Percentiles rank a stretch among this genome's conserved stretches.
These are phyloP conservation scores for Pinna nobilis DNA, from an alignment of 1,140 invertebrate genomes.

Conservation along the genomic window DNA sequence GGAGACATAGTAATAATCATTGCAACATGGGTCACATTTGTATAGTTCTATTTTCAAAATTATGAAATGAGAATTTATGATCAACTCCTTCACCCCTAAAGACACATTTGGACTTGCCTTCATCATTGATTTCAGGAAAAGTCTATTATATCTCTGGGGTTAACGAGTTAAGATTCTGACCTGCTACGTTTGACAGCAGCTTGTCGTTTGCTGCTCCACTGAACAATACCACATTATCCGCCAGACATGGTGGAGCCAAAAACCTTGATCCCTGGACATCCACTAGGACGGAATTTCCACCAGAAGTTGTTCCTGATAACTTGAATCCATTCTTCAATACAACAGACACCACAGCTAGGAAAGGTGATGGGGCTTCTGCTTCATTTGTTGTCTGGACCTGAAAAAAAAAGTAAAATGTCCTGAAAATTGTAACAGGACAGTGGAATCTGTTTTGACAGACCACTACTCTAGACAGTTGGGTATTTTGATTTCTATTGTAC, in stretches of 20 bases:
- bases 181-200: conserved; percentile 54
- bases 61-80: not conserved
- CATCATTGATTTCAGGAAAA: not conserved
- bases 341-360: conserved; percentile 38
- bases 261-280: conserved; percentile 51
- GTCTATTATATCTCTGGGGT: not conserved
- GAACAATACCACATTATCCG: conserved; percentile 51
- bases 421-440: not conserved
- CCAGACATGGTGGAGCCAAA: conserved; percentile 45
- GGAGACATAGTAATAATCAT: not conserved
- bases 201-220: conserved; percentile 43
- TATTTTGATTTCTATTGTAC: not conserved
- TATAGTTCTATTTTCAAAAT: not conserved
- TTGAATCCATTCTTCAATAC: conserved; percentile 37
- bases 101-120: not conserved
- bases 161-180: conserved; percentile 32
- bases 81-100: not conserved
- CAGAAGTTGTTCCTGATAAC: conserved; percentile 54
- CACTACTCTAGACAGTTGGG: too few relatives aligned
- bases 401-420: conserved; percentile 3
- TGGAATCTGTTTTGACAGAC: too few relatives aligned
- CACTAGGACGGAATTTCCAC: conserved; percentile 49
- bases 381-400: conserved; percentile 38
- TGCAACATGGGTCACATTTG: not conserved
- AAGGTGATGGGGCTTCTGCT: conserved; percentile 14